Evolutionary conservation across 2,888 invertebrate species (phyloP).

Genomic region (Agonopterix arenella): DNA sequence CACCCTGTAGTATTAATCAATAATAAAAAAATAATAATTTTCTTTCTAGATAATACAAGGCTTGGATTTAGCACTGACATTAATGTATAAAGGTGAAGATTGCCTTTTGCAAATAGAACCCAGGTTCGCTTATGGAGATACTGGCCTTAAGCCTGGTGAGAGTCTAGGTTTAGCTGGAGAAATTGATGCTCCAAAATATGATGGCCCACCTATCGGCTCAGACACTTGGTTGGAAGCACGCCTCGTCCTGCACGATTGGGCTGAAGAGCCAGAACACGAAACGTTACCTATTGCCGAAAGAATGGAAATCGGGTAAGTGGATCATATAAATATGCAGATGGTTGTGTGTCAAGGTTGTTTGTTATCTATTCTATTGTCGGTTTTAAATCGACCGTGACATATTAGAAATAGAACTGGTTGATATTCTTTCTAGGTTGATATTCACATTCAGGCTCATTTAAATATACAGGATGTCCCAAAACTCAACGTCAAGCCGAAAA

Average conservation of each 20-base stretch:
- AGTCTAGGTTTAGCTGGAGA: constrained; percentile 58
- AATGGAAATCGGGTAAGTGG: constrained; percentile 83
- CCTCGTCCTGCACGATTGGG: constrained; percentile 82
- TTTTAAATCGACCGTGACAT: constrained; percentile 16
- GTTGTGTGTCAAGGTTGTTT: constrained; percentile 20
- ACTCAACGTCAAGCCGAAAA: no score
- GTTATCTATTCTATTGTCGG: constrained; percentile 19
- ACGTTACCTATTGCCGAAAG: constrained; percentile 80
- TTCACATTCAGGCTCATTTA: no score
- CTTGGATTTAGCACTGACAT: constrained; percentile 87
- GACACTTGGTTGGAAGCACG: constrained; percentile 82
- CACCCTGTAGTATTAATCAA: no score
- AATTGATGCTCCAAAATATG: constrained; percentile 39
- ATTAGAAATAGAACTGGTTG: constrained; percentile 9
- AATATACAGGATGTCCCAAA: no score
- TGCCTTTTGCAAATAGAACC: constrained; percentile 84
- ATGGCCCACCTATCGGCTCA: constrained; percentile 78
- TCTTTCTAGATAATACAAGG: constrained; percentile 81
- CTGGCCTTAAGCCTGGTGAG: constrained; percentile 78
- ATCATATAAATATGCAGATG: constrained; percentile 4
- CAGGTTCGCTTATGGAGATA: constrained; percentile 88
- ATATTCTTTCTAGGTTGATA: background rate
- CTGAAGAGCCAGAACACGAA: constrained; percentile 82
- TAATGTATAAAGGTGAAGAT: constrained; percentile 91
- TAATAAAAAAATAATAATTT: background rate